phyloP scores from a whole-genome alignment of 2,113 vertebrate genomes.

The Callipepla californica region DNA sequence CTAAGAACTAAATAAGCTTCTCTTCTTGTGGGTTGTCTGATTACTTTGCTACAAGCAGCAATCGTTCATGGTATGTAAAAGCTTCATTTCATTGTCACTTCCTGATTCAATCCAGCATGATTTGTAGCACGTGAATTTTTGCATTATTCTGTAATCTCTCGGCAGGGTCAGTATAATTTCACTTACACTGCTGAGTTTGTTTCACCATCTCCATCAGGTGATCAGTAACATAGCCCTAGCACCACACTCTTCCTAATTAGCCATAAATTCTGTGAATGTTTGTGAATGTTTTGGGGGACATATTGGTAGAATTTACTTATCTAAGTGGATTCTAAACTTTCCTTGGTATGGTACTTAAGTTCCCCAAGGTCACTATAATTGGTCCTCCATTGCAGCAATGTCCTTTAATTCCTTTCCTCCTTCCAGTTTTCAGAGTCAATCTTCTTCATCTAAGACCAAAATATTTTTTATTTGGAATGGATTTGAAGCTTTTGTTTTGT shows the following conservation, averaged over 20 bases:
- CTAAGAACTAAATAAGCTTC: background rate
- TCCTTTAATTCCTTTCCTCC: background rate
- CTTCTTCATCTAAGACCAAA: background rate
- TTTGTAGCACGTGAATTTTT: background rate
- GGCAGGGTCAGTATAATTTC: background rate
- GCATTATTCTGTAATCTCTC: background rate
- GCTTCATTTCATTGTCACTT: background rate
- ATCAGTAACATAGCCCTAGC: background rate
- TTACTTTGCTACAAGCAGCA: background rate
- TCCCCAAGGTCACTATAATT: background rate
- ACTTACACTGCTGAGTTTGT: background rate
- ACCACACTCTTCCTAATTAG: background rate
- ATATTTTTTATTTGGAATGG: background rate
- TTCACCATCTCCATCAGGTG: background rate
- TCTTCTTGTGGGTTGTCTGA: background rate
- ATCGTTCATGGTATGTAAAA: background rate
- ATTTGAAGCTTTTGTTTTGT: background rate
- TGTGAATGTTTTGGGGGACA: background rate
- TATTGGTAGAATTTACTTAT: background rate
- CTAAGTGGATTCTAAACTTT: background rate
- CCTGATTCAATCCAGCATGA: background rate
- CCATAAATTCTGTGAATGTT: background rate
- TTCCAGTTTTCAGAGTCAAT: background rate
- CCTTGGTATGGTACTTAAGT: background rate
- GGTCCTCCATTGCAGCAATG: background rate